phyloP scores from a whole-genome alignment of 2,797 vertebrate genomes.

The Thunnus albacares region DNA sequence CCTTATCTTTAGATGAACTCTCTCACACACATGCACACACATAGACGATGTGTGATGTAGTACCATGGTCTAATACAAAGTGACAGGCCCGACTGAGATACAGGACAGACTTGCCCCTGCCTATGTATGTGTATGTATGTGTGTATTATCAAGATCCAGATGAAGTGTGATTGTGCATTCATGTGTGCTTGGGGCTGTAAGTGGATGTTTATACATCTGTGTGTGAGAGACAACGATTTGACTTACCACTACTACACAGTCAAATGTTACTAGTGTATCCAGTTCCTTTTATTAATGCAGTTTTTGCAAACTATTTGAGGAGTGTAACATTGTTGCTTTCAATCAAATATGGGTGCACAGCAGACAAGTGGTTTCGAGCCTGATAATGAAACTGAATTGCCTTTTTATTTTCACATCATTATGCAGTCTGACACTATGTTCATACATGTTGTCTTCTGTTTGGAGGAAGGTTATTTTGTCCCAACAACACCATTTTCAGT shows the following conservation, averaged over 20 bases:
- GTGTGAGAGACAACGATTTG: neutral
- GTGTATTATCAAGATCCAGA: neutral
- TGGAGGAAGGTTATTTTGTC: neutral
- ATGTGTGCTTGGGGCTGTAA: neutral
- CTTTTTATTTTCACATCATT: neutral
- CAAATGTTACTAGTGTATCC: neutral
- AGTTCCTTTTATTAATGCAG: neutral
- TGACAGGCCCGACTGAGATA: conserved; percentile 21
- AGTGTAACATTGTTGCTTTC: neutral
- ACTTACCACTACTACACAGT: neutral
- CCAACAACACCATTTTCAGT: neutral
- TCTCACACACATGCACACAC: neutral
- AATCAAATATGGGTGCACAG: neutral
- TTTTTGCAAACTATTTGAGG: neutral
- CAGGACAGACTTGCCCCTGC: neutral
- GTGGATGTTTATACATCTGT: neutral
- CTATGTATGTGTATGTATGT: conserved; percentile 12
- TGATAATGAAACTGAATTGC: too few relatives aligned
- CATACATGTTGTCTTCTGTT: too few relatives aligned
- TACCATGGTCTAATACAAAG: conserved; percentile 18
- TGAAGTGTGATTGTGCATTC: neutral
- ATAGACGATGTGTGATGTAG: neutral
- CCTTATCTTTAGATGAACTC: neutral
- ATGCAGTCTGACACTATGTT: neutral
- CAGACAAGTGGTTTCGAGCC: neutral